Evolutionary conservation across 2,888 invertebrate genomes (phyloP).

Genomic region (Ichneumon xanthorius): DNA sequence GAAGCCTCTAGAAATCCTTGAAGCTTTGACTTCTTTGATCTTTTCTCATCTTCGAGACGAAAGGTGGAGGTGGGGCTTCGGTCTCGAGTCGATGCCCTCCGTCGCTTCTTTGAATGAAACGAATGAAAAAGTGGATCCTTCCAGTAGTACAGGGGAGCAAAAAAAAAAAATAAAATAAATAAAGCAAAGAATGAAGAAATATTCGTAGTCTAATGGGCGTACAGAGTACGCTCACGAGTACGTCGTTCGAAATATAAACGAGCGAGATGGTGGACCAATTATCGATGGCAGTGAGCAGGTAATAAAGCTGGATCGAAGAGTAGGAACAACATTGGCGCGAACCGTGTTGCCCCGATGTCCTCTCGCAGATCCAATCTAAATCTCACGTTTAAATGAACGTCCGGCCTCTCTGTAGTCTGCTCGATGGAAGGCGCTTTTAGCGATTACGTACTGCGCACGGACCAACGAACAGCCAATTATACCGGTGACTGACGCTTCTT

Average conservation of each 20-base stretch:
- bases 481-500: constrained; percentile 41
- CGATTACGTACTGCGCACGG: constrained; percentile 71
- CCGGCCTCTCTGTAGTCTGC: constrained; percentile 38
- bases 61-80: neutral
- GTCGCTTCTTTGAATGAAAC: constrained; percentile 53
- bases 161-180: no score
- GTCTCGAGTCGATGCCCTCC: constrained; percentile 8
- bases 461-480: constrained; percentile 72
- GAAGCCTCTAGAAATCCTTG: constrained; percentile 16
- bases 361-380: constrained; percentile 66
- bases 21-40: constrained; percentile 58
- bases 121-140: constrained; percentile 35
- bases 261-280: constrained; percentile 59
- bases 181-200: constrained; percentile 28
- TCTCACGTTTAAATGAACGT: constrained; percentile 69
- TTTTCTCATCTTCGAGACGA: constrained; percentile 20
- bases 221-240: constrained; percentile 51
- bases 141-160: neutral
- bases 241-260: constrained; percentile 26
- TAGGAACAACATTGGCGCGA: constrained; percentile 38
- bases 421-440: constrained; percentile 59
- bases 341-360: constrained; percentile 36
- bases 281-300: constrained; percentile 58
- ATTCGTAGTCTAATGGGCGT: constrained; percentile 56
- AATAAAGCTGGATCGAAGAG: constrained; percentile 60